phyloP scores from a whole-genome alignment of 2,888 invertebrate genomes.

The Chromoteleia sp. region DNA sequence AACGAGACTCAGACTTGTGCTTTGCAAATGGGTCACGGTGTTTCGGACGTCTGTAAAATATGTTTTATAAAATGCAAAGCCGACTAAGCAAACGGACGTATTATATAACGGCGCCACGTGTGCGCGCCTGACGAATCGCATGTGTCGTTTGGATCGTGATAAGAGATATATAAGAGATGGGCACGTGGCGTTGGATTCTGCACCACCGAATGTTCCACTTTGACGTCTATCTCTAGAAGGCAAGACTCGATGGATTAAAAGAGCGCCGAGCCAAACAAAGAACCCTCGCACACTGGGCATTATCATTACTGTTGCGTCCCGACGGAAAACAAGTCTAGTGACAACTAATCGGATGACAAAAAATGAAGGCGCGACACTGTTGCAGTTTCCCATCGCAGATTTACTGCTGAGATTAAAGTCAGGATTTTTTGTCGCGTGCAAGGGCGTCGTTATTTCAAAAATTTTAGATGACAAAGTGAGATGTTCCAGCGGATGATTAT shows the following conservation, averaged over 20 bases:
- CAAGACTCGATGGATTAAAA: conserved; percentile 50
- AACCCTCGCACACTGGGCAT: conserved; percentile 43
- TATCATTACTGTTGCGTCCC: conserved; percentile 56
- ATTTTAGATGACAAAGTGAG: conserved; percentile 23
- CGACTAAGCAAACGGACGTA: conserved; percentile 62
- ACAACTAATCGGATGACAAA: conserved; percentile 68
- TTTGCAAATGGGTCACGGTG: conserved; percentile 42
- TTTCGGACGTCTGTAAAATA: conserved; percentile 55
- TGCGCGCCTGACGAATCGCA: conserved; percentile 66
- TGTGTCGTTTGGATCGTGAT: conserved; percentile 72
- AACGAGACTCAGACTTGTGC: conserved; percentile 4
- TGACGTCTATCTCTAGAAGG: too few species aligned
- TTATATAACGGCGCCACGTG: conserved; percentile 67
- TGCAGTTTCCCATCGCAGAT: conserved; percentile 61
- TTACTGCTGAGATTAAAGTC: conserved; percentile 46
- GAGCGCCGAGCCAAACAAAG: conserved; percentile 58
- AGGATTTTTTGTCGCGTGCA: conserved; percentile 1
- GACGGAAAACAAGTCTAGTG: conserved; percentile 59
- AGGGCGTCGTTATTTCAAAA: not conserved
- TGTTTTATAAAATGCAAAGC: conserved; percentile 67
- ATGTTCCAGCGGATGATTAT: conserved; percentile 13
- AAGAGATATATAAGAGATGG: conserved; percentile 73
- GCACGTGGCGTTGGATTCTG: conserved; percentile 71
- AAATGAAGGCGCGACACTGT: conserved; percentile 53
- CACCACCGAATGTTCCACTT: conserved; percentile 54